Percentiles rank a stretch among this genome's conserved stretches.
These are phyloP conservation scores for Calcarius ornatus DNA, from an alignment of 2,113 vertebrate genomes.

Conservation along the genomic window DNA sequence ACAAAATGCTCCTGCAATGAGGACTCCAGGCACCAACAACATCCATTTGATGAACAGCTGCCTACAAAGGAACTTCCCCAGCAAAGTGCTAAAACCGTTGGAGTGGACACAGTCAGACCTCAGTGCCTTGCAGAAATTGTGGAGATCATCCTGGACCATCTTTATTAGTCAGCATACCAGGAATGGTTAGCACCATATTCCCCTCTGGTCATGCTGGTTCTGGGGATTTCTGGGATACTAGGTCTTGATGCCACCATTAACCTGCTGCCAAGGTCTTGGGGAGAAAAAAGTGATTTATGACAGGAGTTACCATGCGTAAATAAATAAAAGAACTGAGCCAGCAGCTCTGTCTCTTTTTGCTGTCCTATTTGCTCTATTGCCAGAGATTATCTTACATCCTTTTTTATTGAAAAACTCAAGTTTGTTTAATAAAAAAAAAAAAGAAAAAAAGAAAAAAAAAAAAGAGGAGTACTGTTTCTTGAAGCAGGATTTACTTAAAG, in stretches of 20 bases:
- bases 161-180: neutral
- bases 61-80: neutral
- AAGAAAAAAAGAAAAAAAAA: neutral
- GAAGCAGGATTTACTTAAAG: neutral
- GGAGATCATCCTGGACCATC: neutral
- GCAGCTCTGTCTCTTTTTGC: slow-evolving; percentile 31
- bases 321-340: slow-evolving; percentile 50
- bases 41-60: neutral
- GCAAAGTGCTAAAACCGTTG: neutral
- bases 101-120: neutral
- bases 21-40: slow-evolving; percentile 14
- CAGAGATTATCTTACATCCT: slow-evolving; percentile 53
- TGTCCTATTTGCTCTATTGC: neutral
- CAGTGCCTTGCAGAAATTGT: neutral
- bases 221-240: neutral
- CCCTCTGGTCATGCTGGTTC: accelerated
- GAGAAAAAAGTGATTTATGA: neutral
- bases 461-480: neutral
- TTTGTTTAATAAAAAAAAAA: neutral
- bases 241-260: neutral
- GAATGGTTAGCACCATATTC: neutral
- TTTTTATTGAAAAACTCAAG: slow-evolving; percentile 53
- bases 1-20: slow-evolving; percentile 35
- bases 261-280: neutral
- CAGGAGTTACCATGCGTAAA: slow-evolving; percentile 22